A percentile compares a stretch with the other conserved stretches of the same genome.
These are phyloP conservation scores for Dendrocopos noguchii DNA, from an alignment of 2,113 vertebrate species.

Conservation along the genomic window DNA sequence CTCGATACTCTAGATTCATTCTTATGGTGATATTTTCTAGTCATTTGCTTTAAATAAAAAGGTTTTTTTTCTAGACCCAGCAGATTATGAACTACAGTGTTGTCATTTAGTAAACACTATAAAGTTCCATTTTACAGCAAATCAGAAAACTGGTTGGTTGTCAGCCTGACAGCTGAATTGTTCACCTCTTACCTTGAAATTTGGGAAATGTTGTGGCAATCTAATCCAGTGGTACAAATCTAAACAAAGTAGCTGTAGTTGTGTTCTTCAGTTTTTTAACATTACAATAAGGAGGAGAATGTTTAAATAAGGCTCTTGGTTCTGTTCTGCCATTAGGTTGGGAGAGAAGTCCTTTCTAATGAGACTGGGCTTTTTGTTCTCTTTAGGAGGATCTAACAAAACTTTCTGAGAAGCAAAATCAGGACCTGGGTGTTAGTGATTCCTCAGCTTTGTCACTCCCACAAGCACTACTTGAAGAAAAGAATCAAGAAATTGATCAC, in stretches of 20 bases:
- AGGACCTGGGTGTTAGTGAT: background rate
- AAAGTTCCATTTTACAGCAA: background rate
- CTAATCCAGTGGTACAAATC: background rate
- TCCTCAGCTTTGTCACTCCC: slow-evolving; percentile 65
- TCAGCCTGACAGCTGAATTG: background rate
- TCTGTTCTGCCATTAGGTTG: background rate
- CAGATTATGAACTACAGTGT: background rate
- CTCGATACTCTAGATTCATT: background rate
- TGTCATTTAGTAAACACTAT: background rate
- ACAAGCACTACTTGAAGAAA: slow-evolving; percentile 84
- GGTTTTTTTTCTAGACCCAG: background rate
- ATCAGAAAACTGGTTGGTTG: background rate
- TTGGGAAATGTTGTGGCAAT: background rate
- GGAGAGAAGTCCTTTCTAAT: background rate
- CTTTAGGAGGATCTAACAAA: slow-evolving; percentile 54
- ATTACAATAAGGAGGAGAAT: background rate
- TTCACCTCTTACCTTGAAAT: background rate
- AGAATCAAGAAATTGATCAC: slow-evolving; percentile 87
- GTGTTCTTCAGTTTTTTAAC: background rate
- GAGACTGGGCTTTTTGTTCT: background rate
- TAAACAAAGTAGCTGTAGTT: background rate
- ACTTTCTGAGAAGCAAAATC: background rate
- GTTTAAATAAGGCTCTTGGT: background rate
- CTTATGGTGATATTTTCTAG: background rate
- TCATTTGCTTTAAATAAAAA: background rate